Conservation (phyloP, 2,797 vertebrate species). For the Nasua narica region DNA sequence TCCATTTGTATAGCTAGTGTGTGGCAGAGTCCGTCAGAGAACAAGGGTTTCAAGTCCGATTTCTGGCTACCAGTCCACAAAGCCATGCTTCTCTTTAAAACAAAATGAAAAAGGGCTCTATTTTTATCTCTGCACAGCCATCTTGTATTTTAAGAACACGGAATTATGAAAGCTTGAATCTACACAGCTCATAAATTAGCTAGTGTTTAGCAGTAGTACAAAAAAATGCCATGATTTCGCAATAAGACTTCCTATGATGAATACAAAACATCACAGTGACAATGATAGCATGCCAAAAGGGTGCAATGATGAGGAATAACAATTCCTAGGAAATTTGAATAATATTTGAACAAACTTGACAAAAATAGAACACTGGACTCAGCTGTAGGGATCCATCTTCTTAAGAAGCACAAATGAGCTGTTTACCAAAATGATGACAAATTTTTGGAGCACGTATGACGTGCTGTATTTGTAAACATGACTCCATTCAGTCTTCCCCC, state of each 20-base stretch:
- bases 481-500: background rate
- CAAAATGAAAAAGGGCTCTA: background rate
- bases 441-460: background rate
- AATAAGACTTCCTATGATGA: background rate
- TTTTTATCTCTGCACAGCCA: background rate
- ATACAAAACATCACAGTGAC: background rate
- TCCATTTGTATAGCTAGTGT: background rate
- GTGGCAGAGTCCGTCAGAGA: background rate
- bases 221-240: background rate
- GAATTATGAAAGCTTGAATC: background rate
- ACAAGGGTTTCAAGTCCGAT: background rate
- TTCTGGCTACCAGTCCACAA: background rate
- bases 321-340: background rate
- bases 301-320: background rate
- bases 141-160: constrained; percentile 27
- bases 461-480: background rate
- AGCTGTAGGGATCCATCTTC: background rate
- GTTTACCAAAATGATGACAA: background rate
- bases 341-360: background rate
- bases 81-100: background rate
- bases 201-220: background rate
- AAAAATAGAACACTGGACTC: background rate
- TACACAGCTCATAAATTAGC: background rate
- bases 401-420: background rate
- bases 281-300: background rate